Evolutionary conservation across 2,888 invertebrate species (phyloP).

Genomic region (Hyles lineata): DNA sequence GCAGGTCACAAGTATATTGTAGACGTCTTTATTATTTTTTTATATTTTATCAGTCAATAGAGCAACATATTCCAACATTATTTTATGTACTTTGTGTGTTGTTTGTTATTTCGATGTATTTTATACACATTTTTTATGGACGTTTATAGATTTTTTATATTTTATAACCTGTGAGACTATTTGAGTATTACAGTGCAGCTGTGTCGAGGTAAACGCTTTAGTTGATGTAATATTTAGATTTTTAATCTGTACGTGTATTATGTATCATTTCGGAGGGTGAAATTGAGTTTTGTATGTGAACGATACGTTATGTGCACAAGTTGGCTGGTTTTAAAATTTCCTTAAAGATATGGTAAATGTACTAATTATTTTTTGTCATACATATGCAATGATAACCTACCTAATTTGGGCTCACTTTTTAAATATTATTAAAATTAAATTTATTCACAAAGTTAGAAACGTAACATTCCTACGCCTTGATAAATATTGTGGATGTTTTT

Average conservation of each 20-base stretch:
- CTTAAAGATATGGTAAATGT: no score
- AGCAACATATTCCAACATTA: conserved; percentile 21
- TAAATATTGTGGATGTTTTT: no score
- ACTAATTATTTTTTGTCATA: no score
- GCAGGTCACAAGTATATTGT: conserved; percentile 14
- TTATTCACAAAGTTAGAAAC: no score
- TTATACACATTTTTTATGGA: conserved; percentile 32
- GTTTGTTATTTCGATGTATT: conserved; percentile 26
- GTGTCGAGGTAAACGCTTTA: conserved; percentile 40
- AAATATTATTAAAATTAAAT: no score
- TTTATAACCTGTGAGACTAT: conserved; percentile 37
- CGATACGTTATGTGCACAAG: conserved; percentile 7
- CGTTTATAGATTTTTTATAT: conserved; percentile 38
- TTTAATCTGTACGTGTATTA: conserved; percentile 5
- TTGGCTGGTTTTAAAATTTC: neutral
- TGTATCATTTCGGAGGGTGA: neutral
- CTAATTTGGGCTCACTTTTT: no score
- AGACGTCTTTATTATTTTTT: neutral
- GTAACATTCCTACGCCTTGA: no score
- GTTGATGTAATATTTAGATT: conserved; percentile 31
- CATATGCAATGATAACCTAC: no score
- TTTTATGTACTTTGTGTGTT: conserved; percentile 29
- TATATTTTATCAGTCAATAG: neutral
- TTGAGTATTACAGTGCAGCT: conserved; percentile 40
- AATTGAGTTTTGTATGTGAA: neutral